Base-by-base conservation (phyloP, 1,140 invertebrate genomes). In the Drosophila bipectinata region DNA sequence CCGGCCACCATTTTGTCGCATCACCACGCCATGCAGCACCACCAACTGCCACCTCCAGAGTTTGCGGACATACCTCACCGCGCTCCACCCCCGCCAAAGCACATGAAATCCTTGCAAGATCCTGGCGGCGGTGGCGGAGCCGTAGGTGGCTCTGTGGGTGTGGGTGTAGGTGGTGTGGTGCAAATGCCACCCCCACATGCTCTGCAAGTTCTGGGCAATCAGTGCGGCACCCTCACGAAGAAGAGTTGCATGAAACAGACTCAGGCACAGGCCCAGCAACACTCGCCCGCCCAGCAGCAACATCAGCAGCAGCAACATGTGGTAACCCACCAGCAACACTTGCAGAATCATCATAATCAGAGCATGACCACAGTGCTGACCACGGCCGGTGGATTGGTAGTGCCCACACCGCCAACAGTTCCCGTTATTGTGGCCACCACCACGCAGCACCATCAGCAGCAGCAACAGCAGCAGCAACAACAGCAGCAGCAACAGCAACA, bases 11-110 rank as follows among this genome's bases (percentile, higher is more conserved):
- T 95, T 67, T 76, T 95, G 34, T 93, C 94, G 53, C 94, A 95
- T 81, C 94, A 95, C 76, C 94, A 95, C 81, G 93, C 94, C 15
- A 93, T 95, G 82, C 94, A 95, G 49, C 95, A 96, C 67, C 95
- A 96, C 90, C 96, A 96, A 78, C 92, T 96, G 74, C 95, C 95
- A 26, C 95, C 95, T 1, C 95, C 96, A 0, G 95, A 96, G 79
- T 96, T 96, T 79, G 95, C 95, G 1, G 95, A 96, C 83, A 92
- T 96, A 49, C 94, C 94, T 4, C 94, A 95, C 9, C 93, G 95
- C 59, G 95, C 95, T 0, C 95, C 95, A 1, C 95, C 95, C 0
- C 96, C 96, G 0, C 95, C 96, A 0, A 96, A 96, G 91, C 93
- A 93, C 93, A 78, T 94, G 90, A 90, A 96, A 93, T 92, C 94